Base-by-base conservation (phyloP, 2,888 invertebrate species). In the Heliconius ethilla region DNA sequence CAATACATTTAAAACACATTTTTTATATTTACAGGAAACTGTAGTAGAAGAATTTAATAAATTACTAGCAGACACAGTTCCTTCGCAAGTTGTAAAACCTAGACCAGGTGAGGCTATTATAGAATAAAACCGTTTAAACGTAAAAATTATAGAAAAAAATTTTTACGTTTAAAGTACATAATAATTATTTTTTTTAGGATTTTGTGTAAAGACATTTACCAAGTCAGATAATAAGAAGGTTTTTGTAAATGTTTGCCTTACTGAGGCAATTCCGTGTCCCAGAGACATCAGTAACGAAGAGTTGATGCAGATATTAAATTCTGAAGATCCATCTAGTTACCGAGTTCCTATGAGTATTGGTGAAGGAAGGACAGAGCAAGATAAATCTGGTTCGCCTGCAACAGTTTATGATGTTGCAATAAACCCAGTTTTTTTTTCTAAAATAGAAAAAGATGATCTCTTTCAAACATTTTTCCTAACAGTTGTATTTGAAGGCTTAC, bases 261-360 rank as follows among this genome's bases (percentile, higher is more conserved):
- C 97, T 1, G 96, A 96, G 82, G 96, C 96, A 67, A 96, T 97
- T 83, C 97, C 97, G 15, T 91, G 96, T 78, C 97, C 97, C 2
- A 94, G 95, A 84, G 96, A 97, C 84, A 95, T 97, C 65, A 95
- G 95, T 2, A 96, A 96, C 87, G 96, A 96, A 76, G 97, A 97
- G 84, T 93, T 98, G 2, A 92, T 96, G 82, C 94, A 95, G 78
- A 95, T 97, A 76, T 89, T 98, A 37, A 95, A 95, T 80, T 96
- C 97, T 0, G 95, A 96, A 77, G 96, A 97, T 74, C 96, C 97
- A 0, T 95, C 96, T 6, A 95, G 95, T 70, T 98, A 96, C 89
- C 94, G 97, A 81, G 96, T 99, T 69, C 98, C 98, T 0, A 97
- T 99, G 97, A 98, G 98, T 88, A 97, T 99, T 82, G 98, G 98